Conservation (phyloP, 2,113 vertebrate species). For the Diglossa brunneiventris region DNA sequence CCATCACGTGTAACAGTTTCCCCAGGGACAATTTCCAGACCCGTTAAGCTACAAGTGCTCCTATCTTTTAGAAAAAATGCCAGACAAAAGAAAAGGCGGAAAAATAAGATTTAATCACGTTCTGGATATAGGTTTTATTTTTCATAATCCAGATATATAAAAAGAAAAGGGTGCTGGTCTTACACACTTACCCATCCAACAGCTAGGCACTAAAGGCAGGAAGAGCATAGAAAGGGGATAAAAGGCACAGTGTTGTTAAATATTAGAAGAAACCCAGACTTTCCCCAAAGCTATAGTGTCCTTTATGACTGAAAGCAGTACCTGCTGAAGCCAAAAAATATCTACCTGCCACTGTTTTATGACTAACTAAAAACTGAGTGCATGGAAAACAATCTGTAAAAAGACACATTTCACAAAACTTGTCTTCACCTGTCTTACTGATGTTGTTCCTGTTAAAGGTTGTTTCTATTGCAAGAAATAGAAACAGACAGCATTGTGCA, state of each 20-base stretch:
- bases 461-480: neutral
- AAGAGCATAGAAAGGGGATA: neutral
- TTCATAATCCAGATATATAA: neutral
- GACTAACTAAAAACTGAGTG: neutral
- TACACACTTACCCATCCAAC: neutral
- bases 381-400: neutral
- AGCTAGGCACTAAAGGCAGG: neutral
- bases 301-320: neutral
- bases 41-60: neutral
- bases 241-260: neutral
- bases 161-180: neutral
- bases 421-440: neutral
- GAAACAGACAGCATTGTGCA: neutral
- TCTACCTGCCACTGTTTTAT: neutral
- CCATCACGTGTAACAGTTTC: neutral
- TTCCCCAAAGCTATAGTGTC: neutral
- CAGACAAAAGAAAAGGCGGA: neutral
- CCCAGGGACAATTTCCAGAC: neutral
- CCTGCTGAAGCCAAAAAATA: neutral
- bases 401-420: neutral
- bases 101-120: neutral
- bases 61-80: neutral
- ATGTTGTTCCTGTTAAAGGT: neutral
- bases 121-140: neutral
- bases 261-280: neutral